Evolutionary conservation across 1,140 invertebrate genomes (phyloP).

Genomic region (Eurosta solidaginis): DNA sequence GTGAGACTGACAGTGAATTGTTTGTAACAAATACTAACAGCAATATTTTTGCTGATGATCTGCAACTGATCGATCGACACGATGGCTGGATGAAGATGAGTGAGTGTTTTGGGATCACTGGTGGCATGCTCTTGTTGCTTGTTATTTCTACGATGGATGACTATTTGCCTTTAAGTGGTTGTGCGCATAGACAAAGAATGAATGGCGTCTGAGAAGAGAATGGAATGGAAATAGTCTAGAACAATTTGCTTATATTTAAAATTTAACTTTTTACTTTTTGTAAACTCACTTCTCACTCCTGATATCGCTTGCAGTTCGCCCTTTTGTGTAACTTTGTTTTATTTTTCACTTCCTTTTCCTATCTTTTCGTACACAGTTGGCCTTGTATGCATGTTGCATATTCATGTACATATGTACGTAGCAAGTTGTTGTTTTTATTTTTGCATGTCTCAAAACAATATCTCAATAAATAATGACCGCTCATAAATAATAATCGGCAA

Average conservation of each 20-base stretch:
- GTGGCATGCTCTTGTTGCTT: background rate
- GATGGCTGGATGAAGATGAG: slow-evolving; percentile 22
- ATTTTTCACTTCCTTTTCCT: background rate
- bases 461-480: slow-evolving; percentile 41
- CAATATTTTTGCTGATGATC: slow-evolving; percentile 28
- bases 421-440: slow-evolving; percentile 3
- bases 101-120: background rate
- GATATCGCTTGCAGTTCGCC: background rate
- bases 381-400: background rate
- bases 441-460: slow-evolving; percentile 35
- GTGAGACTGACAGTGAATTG: background rate
- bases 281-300: background rate
- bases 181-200: background rate
- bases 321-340: background rate
- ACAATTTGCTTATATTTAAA: no score
- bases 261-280: background rate
- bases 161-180: background rate
- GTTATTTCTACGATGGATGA: background rate
- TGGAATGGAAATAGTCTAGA: no score
- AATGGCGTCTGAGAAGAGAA: no score
- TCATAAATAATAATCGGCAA: slow-evolving; percentile 40
- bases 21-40: no score
- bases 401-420: background rate
- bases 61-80: slow-evolving; percentile 37
- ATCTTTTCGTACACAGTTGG: background rate